Conservation (phyloP, 64 coral and sea anemone genomes). For the Pocillopora damicornis region DNA sequence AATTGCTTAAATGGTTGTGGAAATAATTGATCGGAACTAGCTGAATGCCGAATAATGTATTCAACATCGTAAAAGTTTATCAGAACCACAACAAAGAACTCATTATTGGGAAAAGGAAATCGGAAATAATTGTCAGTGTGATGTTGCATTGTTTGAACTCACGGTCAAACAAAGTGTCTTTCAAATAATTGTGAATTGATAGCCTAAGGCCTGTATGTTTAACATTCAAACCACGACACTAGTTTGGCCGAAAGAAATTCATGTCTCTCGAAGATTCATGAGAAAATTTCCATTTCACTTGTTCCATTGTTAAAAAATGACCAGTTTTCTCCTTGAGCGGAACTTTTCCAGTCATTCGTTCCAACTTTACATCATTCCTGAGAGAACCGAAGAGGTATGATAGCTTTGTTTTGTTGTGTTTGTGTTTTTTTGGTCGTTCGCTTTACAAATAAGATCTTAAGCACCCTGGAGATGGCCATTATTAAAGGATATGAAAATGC, state of each 20-base stretch:
- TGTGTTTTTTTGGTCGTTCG: too few relatives aligned
- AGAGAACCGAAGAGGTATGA: too few relatives aligned
- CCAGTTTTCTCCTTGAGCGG: too few relatives aligned
- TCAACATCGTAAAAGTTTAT: constrained; percentile 15
- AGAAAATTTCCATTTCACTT: background rate
- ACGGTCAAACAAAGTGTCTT: constrained; percentile 19
- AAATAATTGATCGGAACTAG: constrained; percentile 19
- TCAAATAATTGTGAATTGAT: background rate
- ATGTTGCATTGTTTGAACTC: constrained; percentile 24
- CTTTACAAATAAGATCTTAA: too few relatives aligned
- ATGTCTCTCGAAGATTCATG: background rate
- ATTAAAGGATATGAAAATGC: too few relatives aligned
- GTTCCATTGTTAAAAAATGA: background rate
- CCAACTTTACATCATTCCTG: too few relatives aligned
- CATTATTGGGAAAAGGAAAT: constrained; percentile 7
- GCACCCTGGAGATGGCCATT: too few relatives aligned
- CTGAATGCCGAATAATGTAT: constrained; percentile 23
- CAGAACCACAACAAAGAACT: constrained; percentile 22
- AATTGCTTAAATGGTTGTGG: background rate
- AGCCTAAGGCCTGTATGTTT: constrained; percentile 3
- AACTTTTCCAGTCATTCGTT: too few relatives aligned
- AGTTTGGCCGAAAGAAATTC: background rate
- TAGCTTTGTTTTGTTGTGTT: too few relatives aligned
- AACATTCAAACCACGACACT: constrained; percentile 26
- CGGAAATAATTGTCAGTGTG: constrained; percentile 15